These are phyloP conservation scores for Prosopocoilus inquinatus DNA, from an alignment of 2,888 invertebrate genomes.

Conservation along the genomic window DNA sequence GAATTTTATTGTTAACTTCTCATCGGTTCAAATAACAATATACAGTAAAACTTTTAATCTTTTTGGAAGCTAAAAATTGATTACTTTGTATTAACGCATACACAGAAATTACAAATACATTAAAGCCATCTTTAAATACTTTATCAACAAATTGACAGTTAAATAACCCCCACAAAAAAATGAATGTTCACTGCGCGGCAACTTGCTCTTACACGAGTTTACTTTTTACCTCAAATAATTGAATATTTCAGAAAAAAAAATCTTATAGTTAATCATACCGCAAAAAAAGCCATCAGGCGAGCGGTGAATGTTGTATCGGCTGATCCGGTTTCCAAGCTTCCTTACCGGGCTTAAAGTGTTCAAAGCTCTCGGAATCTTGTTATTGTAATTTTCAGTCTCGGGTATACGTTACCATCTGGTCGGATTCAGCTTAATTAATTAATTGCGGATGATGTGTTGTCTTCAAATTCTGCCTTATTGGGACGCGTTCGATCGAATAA, in stretches of 20 bases:
- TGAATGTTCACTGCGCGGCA: too few species aligned
- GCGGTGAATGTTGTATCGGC: background rate
- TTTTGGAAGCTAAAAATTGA: too few species aligned
- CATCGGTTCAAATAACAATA: too few species aligned
- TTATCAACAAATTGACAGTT: too few species aligned
- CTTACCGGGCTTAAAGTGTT: background rate
- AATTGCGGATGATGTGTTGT: background rate
- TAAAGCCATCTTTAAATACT: too few species aligned
- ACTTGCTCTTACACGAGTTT: background rate
- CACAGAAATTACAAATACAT: too few species aligned
- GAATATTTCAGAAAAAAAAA: background rate
- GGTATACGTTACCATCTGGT: background rate
- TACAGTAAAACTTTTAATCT: too few species aligned
- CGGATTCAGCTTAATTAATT: background rate
- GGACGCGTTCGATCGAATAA: too few species aligned
- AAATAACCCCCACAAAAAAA: too few species aligned
- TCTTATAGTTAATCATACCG: background rate
- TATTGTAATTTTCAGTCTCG: background rate
- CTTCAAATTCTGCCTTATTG: background rate
- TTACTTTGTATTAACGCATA: too few species aligned
- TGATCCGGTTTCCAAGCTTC: background rate
- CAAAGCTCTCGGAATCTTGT: background rate
- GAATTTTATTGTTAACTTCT: too few species aligned
- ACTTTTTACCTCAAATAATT: background rate
- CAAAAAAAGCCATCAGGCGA: background rate